These are phyloP conservation scores for Atopsyche davidsoni DNA, from an alignment of 1,140 invertebrate genomes.

Conservation along the genomic window DNA sequence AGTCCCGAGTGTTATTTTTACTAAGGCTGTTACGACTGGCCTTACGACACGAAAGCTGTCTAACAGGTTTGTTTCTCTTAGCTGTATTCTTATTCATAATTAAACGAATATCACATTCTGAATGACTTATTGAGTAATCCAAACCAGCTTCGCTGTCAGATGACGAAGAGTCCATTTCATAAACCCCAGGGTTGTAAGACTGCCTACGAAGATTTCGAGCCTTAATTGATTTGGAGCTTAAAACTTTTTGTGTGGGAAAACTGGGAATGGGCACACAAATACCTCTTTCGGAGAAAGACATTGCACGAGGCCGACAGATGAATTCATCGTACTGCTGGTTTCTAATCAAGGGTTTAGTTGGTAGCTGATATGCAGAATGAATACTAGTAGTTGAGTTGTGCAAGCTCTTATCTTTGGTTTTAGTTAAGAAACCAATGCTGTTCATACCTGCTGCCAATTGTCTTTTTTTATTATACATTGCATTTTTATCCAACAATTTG, in stretches of 20 bases:
- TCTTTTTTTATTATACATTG: too few relatives aligned
- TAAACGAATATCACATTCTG: slow-evolving; percentile 41
- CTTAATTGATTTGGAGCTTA: slow-evolving; percentile 33
- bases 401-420: slow-evolving; percentile 1
- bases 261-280: slow-evolving; percentile 26
- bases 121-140: slow-evolving; percentile 39
- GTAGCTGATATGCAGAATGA: slow-evolving; percentile 20
- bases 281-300: slow-evolving; percentile 28
- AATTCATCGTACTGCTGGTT: slow-evolving; percentile 12
- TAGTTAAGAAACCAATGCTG: too few relatives aligned
- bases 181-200: slow-evolving; percentile 50
- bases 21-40: slow-evolving; percentile 20
- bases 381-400: slow-evolving; percentile 18
- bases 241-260: slow-evolving; percentile 12
- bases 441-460: too few relatives aligned
- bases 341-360: neutral
- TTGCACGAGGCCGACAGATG: slow-evolving; percentile 8
- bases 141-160: slow-evolving; percentile 33
- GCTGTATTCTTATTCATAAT: slow-evolving; percentile 25
- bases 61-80: slow-evolving; percentile 8
- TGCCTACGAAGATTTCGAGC: slow-evolving; percentile 48
- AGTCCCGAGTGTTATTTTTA: neutral
- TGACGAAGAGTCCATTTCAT: slow-evolving; percentile 39
- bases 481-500: too few relatives aligned
- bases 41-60: slow-evolving; percentile 21